Percentiles rank a stretch among this genome's conserved stretches.
These are phyloP conservation scores for Peromyscus eremicus DNA, from an alignment of 2,797 vertebrate species.

Conservation along the genomic window DNA sequence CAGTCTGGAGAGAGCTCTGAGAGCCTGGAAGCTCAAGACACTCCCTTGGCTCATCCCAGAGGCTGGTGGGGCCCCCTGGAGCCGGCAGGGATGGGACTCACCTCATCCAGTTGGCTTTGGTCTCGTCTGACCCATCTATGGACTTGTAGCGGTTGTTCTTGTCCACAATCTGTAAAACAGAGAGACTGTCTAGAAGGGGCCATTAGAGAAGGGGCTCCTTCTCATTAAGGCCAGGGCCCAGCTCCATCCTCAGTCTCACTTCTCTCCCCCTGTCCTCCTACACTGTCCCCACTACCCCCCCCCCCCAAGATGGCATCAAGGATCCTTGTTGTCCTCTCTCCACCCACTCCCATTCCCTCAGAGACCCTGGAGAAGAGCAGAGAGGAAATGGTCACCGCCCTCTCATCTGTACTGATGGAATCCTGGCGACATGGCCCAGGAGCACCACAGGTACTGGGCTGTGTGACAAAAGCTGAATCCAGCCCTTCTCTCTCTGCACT, in stretches of 20 bases:
- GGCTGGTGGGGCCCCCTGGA: conserved; percentile 23
- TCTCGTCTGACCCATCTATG: conserved; percentile 95
- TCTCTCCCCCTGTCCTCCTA: not conserved
- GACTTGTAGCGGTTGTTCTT: conserved; percentile 94
- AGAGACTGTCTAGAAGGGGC: conserved; percentile 32
- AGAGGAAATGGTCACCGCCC: not conserved
- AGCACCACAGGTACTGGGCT: fast-evolving
- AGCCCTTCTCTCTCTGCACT: not conserved
- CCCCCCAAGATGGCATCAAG: too few relatives aligned
- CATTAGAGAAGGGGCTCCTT: not conserved
- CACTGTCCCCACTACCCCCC: not conserved
- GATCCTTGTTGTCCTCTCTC: not conserved
- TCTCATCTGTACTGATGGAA: not conserved
- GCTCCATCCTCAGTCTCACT: not conserved
- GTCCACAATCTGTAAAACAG: conserved; percentile 92
- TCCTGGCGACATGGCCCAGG: not conserved
- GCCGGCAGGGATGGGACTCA: conserved; percentile 85
- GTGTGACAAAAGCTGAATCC: not conserved
- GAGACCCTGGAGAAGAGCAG: not conserved
- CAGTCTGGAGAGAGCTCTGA: not conserved
- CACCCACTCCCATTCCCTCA: not conserved
- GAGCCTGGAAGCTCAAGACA: not conserved
- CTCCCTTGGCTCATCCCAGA: conserved; percentile 30
- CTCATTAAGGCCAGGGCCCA: not conserved
- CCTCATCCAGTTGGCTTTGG: conserved; percentile 99